These are phyloP conservation scores for Syngnathus typhle DNA, from an alignment of 2,113 vertebrate genomes.

Conservation along the genomic window DNA sequence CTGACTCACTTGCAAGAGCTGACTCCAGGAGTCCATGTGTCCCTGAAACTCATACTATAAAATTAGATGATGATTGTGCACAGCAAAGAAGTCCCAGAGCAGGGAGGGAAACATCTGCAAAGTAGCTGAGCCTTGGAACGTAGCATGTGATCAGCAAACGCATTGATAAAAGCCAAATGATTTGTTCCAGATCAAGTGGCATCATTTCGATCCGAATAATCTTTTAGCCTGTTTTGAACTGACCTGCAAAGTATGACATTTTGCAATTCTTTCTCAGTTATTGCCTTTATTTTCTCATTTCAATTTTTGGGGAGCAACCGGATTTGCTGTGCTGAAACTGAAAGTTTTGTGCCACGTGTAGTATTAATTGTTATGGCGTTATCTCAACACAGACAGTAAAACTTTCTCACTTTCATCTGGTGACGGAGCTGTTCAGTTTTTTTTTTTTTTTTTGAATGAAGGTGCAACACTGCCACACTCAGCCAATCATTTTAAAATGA, in stretches of 20 bases:
- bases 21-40: neutral
- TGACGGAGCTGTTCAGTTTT: neutral
- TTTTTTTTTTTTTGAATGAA: neutral
- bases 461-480: neutral
- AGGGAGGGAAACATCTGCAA: neutral
- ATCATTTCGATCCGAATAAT: too few species aligned
- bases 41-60: neutral
- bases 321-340: neutral
- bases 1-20: neutral
- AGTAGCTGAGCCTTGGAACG: neutral
- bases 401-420: neutral
- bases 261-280: neutral
- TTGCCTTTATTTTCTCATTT: neutral
- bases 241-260: neutral
- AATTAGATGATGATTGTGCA: neutral
- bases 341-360: neutral
- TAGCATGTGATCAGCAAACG: neutral
- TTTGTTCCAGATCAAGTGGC: too few species aligned
- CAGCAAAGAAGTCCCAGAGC: neutral
- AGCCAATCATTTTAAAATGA: neutral
- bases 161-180: neutral
- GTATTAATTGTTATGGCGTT: neutral
- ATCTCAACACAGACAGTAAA: neutral
- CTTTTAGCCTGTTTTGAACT: neutral
- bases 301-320: neutral